These are phyloP conservation scores for Vespertilio murinus DNA, from an alignment of 2,797 vertebrate species.

Conservation along the genomic window DNA sequence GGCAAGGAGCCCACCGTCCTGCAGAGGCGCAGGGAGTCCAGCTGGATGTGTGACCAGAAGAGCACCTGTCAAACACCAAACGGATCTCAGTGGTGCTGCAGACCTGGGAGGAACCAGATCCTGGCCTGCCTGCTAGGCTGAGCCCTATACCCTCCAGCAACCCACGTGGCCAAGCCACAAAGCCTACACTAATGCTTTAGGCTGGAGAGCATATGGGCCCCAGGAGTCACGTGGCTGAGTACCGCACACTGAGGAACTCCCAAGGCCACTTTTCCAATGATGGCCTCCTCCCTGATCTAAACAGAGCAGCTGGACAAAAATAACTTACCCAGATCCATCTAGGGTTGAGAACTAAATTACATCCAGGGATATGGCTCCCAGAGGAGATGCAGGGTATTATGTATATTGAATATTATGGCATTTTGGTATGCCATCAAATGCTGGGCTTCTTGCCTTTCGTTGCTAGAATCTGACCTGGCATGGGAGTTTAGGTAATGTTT, in stretches of 20 bases:
- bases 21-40: constrained; percentile 58
- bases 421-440: background rate
- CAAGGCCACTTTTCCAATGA: background rate
- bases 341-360: constrained; percentile 13
- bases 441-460: background rate
- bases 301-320: background rate
- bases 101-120: constrained; percentile 46
- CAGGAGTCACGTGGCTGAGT: background rate
- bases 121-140: background rate
- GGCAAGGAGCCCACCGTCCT: background rate
- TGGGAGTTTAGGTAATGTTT: background rate
- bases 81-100: constrained; percentile 42
- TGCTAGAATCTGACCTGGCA: background rate
- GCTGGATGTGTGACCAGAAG: constrained; percentile 69
- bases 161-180: background rate
- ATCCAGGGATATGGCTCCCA: background rate
- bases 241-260: background rate
- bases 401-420: background rate
- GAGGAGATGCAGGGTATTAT: background rate
- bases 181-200: background rate
- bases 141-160: background rate
- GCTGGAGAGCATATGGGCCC: background rate
- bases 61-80: constrained; percentile 74
- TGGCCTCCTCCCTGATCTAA: background rate
- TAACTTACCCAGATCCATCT: background rate